Evolutionary conservation across 2,113 vertebrate species (phyloP).

Genomic region (Malurus alboscapulatus): DNA sequence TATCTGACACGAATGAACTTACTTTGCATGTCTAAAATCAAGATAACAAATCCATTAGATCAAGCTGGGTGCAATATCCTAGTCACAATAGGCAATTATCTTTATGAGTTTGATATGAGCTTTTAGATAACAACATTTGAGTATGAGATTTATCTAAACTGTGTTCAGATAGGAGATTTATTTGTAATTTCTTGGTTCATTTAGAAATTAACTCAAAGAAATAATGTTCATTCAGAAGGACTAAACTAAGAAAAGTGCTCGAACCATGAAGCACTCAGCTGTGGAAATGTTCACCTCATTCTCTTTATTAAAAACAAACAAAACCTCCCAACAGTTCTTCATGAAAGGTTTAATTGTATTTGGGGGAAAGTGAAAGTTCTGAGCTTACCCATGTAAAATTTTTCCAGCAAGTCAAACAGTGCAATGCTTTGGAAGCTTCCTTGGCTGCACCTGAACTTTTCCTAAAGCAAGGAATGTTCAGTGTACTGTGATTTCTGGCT

Average conservation of each 20-base stretch:
- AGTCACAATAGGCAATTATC: not conserved
- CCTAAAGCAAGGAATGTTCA: not conserved
- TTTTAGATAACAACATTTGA: not conserved
- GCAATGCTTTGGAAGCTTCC: not conserved
- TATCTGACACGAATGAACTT: not conserved
- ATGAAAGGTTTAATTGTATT: not conserved
- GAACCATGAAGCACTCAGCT: not conserved
- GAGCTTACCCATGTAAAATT: not conserved
- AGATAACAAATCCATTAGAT: not conserved
- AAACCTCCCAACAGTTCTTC: not conserved
- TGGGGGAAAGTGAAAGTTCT: not conserved
- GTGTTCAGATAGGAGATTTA: not conserved
- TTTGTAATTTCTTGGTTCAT: constrained; percentile 5
- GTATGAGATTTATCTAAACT: not conserved
- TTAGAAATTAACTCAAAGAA: constrained; percentile 18
- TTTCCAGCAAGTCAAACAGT: not conserved
- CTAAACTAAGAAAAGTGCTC: not conserved
- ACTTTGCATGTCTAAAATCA: not conserved
- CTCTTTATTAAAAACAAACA: not conserved
- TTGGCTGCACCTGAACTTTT: not conserved
- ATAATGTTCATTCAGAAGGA: not conserved
- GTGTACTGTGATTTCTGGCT: accelerated
- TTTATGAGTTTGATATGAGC: not conserved
- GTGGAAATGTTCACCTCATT: not conserved
- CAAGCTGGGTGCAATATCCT: not conserved